Evolutionary conservation across 2,888 invertebrate species (phyloP).

Genomic region (Acheta domesticus): DNA sequence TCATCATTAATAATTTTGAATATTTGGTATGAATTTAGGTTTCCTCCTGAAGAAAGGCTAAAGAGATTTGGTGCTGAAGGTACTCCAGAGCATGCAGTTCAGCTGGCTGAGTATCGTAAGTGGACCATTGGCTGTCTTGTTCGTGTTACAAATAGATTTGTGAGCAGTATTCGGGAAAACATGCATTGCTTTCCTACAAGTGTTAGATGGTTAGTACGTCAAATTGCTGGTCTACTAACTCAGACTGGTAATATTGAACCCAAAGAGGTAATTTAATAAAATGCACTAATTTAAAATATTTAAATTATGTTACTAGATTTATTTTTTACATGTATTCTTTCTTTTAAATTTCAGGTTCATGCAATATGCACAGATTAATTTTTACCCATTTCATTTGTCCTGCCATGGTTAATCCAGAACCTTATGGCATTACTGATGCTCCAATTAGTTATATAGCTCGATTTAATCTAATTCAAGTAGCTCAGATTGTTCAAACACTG

Average conservation of each 20-base stretch:
- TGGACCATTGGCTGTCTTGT: slow-evolving; percentile 76
- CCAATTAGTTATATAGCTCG: slow-evolving; percentile 87
- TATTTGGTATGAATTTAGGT: slow-evolving; percentile 44
- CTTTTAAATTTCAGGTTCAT: slow-evolving; percentile 40
- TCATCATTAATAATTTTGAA: too few species aligned
- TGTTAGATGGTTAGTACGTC: slow-evolving; percentile 85
- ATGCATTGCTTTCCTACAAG: slow-evolving; percentile 88
- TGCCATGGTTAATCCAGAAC: slow-evolving; percentile 93
- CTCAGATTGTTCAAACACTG: slow-evolving; percentile 88
- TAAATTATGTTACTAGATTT: neutral
- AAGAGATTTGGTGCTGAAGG: slow-evolving; percentile 76
- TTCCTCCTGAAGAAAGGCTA: slow-evolving; percentile 56
- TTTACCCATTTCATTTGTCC: slow-evolving; percentile 93
- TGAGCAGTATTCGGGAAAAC: slow-evolving; percentile 75
- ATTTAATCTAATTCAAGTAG: slow-evolving; percentile 86
- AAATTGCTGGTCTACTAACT: slow-evolving; percentile 68
- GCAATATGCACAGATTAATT: slow-evolving; percentile 87
- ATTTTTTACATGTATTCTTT: slow-evolving; percentile 2
- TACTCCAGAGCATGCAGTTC: slow-evolving; percentile 66
- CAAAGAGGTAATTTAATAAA: slow-evolving; percentile 51
- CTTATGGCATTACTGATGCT: slow-evolving; percentile 88
- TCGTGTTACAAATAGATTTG: slow-evolving; percentile 74
- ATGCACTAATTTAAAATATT: neutral
- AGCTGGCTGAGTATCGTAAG: slow-evolving; percentile 72
- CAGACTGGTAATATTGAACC: slow-evolving; percentile 57